Evolutionary conservation across 2,797 vertebrate species (phyloP), one percentile per base, ranked within the genome.

Genomic region (Enteromius argenteus): DNA sequence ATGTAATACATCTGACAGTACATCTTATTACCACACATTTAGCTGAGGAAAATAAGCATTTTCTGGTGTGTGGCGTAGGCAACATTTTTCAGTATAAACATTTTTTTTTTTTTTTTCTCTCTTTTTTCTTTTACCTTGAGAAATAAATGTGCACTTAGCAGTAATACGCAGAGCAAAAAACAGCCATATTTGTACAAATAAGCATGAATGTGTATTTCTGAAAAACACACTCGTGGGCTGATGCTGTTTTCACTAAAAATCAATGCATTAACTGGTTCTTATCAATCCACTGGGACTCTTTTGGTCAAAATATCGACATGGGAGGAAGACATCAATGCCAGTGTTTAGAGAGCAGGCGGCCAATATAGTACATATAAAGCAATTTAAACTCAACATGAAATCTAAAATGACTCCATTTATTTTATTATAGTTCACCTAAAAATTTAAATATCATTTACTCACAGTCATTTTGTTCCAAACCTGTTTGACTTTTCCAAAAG

Each of bases 1-100:
- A 58, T 84, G 75, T 84, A 79, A 84, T 60, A 60, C 66, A 68
- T 51, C 67, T 60, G 69, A 78, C 79, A 82, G 84, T 32, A 44
- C 73, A 85, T 89, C 66, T 85, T 77, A 86, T 86, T 87, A 64
- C 66, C 66, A 64, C 60, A 69, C 75, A 84, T 81, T 75, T 81
- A 53, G 68, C 79, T 67, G 58, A 39, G 74, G 27, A 77, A 86
- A 68, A 81, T 64, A 62, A 39, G 46, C 32, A 64, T 77, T 83
- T 80, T 71, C 11, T 56, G 14, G 49, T 53, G 71, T 53, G 64
- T 72, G 51, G 81, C 13, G 35, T 83, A 67, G 66, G 76, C 75
- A 79, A 79, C 53, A 79, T 64, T 71, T 60, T 72, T 23, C 35
- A 72, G 42, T 39, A 69, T 62, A n/a, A n/a, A n/a, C n/a, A n/a